Evolutionary conservation across 2,797 vertebrate species (phyloP).

Genomic region (Muscicapa comitata): DNA sequence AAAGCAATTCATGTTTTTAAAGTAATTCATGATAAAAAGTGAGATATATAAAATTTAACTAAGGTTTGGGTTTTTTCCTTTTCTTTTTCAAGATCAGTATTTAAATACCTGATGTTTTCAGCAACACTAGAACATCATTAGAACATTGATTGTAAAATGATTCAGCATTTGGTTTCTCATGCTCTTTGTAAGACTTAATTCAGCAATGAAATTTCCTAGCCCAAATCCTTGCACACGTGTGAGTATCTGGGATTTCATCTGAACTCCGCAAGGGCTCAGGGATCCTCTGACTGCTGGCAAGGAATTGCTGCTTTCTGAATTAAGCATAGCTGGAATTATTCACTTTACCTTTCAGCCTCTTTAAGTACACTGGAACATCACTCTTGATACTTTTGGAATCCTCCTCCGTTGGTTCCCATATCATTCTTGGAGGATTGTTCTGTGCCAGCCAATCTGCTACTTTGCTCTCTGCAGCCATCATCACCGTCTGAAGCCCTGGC

Average conservation of each 20-base stretch:
- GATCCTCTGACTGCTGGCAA: neutral
- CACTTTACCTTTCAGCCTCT: conserved; percentile 92
- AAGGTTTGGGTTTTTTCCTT: neutral
- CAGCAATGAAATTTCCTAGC: neutral
- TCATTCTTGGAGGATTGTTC: conserved; percentile 91
- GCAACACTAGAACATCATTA: neutral
- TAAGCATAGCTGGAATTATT: conserved; percentile 51
- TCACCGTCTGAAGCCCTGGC: conserved; percentile 90
- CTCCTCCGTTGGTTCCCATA: conserved; percentile 90
- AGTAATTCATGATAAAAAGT: neutral
- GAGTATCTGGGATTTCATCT: neutral
- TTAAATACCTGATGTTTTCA: neutral
- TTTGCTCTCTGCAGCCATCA: conserved; percentile 97
- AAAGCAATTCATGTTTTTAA: conserved; percentile 16
- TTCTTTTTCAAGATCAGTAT: neutral
- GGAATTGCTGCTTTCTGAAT: neutral
- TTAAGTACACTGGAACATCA: conserved; percentile 93
- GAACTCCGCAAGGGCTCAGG: neutral
- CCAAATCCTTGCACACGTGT: neutral
- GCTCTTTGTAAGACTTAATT: neutral
- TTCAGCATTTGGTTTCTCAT: neutral
- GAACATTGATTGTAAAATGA: neutral
- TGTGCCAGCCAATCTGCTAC: conserved; percentile 98
- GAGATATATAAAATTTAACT: neutral
- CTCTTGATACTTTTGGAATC: conserved; percentile 98